Evolutionary conservation across 2,797 vertebrate species (phyloP).

Genomic region (Hemibagrus guttatus): DNA sequence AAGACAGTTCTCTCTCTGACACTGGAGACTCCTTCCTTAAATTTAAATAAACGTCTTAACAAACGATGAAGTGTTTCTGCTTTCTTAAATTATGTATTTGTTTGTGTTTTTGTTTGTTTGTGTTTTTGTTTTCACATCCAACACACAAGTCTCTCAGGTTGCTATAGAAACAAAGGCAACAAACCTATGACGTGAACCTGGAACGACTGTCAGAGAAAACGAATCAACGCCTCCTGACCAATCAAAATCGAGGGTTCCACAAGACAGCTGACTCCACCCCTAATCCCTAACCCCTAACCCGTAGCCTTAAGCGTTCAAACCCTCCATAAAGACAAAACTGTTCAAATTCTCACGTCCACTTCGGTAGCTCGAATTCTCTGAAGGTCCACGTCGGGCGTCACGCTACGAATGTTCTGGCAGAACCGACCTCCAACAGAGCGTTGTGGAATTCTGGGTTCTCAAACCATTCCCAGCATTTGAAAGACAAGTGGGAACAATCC

Average conservation of each 20-base stretch:
- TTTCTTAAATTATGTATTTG: too few species aligned
- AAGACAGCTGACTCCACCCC: background rate
- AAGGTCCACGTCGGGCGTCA: background rate
- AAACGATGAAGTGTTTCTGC: too few species aligned
- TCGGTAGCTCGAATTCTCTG: background rate
- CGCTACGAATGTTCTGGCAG: slow-evolving; percentile 23
- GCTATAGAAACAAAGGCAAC: background rate
- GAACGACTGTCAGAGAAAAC: background rate
- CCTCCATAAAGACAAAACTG: background rate
- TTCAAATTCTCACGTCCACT: background rate
- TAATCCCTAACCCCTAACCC: too few species aligned
- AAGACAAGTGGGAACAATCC: slow-evolving; percentile 64
- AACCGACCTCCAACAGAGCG: slow-evolving; percentile 68
- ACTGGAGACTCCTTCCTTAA: background rate
- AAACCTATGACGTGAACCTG: background rate
- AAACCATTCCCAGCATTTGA: slow-evolving; percentile 61
- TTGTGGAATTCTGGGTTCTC: slow-evolving; percentile 63
- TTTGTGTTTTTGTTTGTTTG: too few species aligned
- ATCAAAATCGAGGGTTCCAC: background rate
- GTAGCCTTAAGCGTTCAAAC: background rate
- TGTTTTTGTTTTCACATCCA: too few species aligned
- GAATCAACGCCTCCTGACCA: background rate
- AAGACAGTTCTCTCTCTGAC: background rate
- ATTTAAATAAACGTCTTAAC: background rate
- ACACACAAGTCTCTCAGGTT: background rate